Conservation (phyloP, 2,888 invertebrate genomes). For the Nematopogon swammerdamellus region DNA sequence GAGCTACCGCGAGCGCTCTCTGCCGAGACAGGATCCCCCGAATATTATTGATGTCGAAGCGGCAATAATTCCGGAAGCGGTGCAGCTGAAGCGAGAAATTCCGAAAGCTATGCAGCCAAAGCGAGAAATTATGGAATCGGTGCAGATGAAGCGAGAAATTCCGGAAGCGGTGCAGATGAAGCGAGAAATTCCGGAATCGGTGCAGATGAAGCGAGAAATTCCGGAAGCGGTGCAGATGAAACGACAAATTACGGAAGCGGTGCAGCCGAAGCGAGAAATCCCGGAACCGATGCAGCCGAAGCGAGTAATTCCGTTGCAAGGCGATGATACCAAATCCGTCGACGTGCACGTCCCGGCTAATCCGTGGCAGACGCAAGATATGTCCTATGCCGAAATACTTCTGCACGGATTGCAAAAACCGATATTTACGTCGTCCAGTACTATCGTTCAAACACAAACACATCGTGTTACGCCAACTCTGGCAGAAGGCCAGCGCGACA, state of each 20-base stretch:
- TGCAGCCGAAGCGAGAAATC: not conserved
- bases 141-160: not conserved
- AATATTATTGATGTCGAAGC: too few species aligned
- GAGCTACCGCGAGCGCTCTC: not conserved
- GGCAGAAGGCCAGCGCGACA: not conserved
- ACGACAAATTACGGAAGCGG: too few species aligned
- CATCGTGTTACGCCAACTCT: not conserved
- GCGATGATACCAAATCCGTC: slow-evolving; percentile 8
- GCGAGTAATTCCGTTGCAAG: slow-evolving; percentile 9
- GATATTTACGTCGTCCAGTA: not conserved
- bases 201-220: not conserved
- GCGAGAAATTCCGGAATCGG: not conserved
- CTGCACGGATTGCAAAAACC: slow-evolving; percentile 59
- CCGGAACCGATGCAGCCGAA: not conserved
- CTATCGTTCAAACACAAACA: not conserved
- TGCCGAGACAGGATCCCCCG: too few species aligned
- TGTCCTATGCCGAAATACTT: slow-evolving; percentile 70
- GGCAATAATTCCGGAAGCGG: not conserved
- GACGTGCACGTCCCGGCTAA: slow-evolving; percentile 41
- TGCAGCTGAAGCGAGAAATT: not conserved
- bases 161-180: slow-evolving; percentile 13
- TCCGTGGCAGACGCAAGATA: slow-evolving; percentile 66
- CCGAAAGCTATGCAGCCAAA: slow-evolving; percentile 13
- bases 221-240: slow-evolving; percentile 13
- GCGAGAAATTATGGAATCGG: not conserved